Evolutionary conservation across 2,797 vertebrate genomes (phyloP).

Genomic region (Rallus crepitans): DNA sequence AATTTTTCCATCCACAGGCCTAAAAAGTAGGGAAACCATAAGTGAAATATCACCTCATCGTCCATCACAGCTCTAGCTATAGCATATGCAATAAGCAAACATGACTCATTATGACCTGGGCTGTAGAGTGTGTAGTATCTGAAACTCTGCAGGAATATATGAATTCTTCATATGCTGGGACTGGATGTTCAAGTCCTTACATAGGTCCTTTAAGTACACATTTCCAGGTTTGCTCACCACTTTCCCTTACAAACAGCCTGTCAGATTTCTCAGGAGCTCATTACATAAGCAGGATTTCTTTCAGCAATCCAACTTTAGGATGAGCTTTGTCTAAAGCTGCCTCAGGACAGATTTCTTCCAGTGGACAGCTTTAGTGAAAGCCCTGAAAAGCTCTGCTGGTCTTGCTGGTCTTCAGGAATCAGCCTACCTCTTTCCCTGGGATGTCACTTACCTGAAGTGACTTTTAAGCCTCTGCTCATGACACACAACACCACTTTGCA

Average conservation of each 20-base stretch:
- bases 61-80: neutral
- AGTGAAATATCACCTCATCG: neutral
- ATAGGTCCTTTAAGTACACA: neutral
- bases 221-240: neutral
- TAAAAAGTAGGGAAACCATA: conserved; percentile 66
- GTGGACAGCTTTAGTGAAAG: neutral
- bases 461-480: neutral
- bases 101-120: neutral
- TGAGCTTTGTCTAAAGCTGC: neutral
- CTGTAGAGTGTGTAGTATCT: neutral
- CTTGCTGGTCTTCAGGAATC: neutral
- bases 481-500: neutral
- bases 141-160: neutral
- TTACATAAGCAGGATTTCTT: neutral
- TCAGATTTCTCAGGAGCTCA: neutral
- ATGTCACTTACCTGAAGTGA: neutral
- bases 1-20: conserved; percentile 80
- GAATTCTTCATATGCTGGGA: neutral
- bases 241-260: neutral
- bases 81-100: neutral
- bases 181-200: neutral
- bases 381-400: neutral
- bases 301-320: neutral
- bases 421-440: neutral
- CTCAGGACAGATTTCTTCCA: neutral